Conservation (phyloP, 2,113 vertebrate genomes). For the Chiloscyllium plagiosum region DNA sequence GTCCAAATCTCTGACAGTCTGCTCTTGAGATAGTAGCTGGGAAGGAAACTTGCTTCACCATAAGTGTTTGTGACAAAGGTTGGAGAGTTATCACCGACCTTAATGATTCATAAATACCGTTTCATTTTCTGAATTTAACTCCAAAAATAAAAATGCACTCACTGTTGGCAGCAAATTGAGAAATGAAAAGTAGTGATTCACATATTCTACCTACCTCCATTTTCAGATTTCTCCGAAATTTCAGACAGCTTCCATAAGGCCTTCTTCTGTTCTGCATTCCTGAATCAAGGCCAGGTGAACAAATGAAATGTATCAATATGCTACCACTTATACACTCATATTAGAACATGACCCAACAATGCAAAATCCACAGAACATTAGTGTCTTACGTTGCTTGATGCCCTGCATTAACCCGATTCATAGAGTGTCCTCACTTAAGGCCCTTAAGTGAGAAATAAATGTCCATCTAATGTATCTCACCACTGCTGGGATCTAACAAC, state of each 20-base stretch:
- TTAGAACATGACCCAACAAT: neutral
- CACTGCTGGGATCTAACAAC: too few species aligned
- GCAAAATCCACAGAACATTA: neutral
- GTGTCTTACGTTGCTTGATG: neutral
- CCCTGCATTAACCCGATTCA: neutral
- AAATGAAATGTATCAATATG: neutral
- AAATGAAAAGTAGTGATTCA: neutral
- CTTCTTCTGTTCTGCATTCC: constrained; percentile 92
- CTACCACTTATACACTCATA: neutral
- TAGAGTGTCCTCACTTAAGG: neutral
- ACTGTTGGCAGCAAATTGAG: neutral
- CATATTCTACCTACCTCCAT: constrained; percentile 69
- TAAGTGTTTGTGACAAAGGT: neutral
- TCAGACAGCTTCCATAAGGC: constrained; percentile 86
- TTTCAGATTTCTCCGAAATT: constrained; percentile 93
- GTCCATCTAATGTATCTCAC: too few species aligned
- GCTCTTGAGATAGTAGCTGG: too few species aligned
- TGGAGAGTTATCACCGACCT: neutral
- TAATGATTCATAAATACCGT: neutral
- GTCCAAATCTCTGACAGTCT: neutral
- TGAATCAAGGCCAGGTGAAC: constrained; percentile 44
- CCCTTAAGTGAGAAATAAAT: neutral
- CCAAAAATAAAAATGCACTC: neutral
- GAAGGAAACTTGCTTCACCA: neutral
- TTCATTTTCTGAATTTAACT: neutral